Evolutionary conservation across 2,113 vertebrate genomes (phyloP), one percentile per base, ranked within the genome.

Genomic region (Callochromis pleurospilus): DNA sequence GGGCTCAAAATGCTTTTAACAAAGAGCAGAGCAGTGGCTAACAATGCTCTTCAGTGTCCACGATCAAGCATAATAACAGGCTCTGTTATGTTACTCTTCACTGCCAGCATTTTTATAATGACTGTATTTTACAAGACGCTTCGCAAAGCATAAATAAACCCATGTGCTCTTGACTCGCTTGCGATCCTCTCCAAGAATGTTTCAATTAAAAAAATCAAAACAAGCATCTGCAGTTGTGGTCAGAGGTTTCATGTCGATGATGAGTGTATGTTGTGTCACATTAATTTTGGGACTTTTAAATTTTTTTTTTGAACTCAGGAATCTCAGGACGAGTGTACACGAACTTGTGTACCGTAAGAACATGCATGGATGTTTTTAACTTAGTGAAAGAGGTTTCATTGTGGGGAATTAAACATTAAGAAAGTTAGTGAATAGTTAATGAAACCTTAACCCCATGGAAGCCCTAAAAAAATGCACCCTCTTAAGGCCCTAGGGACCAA

Each of bases 221-320:
- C 60, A 65, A 65, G 1, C 6, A 65, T 65, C 60, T 65, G 19
- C 33, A 65, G 19, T 38, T 65, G 60, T 65, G 33, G 33, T 65
- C 60, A 65, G 1, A 65, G 13, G 33, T 65, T 36, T 65, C 60
- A 65, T 12, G 19, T 65, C 0, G 1, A n/a, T 13, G 10, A 65
- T 65, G 60, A 65, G 19, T 65, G 17, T 65, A 65, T 65, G 60
- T n/a, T 29, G 10, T 3, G 60, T 65, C 60, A 65, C 60, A 65
- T 65, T 7, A 65, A 65, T 65, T 65, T 65, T n/a, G 60, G 17
- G 60, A 65, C 58, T 62, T 36, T 65, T 65, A 65, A 65, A 12
- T 65, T n/a, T 0, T 0, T n/a, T n/a, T 62, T 62, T 36, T 36
- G 5, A 62, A 62, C 31, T 62, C 58, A 0, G 31, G 31, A 62